Conservation (phyloP, 2,797 vertebrate genomes). For the Hippocampus kuda region DNA sequence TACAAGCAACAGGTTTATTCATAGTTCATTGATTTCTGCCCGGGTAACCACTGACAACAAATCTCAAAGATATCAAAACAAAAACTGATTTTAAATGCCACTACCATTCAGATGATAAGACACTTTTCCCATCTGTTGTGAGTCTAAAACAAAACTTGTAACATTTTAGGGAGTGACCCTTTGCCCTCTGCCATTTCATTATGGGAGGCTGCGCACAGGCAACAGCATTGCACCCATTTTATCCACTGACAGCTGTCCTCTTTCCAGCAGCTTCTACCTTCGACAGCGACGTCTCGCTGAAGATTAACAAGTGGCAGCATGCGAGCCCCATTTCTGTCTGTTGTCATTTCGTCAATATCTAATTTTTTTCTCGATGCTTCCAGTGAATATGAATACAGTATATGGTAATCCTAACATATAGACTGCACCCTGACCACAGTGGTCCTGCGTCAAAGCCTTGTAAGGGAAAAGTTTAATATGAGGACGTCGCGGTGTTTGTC, state of each 20-base stretch:
- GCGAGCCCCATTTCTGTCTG: constrained; percentile 18
- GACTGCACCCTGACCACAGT: constrained; percentile 11
- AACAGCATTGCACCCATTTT: constrained; percentile 68
- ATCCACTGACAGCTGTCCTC: constrained; percentile 72
- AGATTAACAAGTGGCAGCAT: constrained; percentile 54
- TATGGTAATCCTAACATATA: constrained; percentile 11
- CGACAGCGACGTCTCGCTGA: constrained; percentile 62
- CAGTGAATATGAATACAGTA: constrained; percentile 10
- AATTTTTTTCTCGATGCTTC: not conserved
- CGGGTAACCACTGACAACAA: not conserved
- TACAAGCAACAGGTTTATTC: constrained; percentile 44
- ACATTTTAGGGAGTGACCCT: constrained; percentile 56
- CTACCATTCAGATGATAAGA: not conserved
- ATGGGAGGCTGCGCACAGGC: constrained; percentile 42
- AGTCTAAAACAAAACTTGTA: constrained; percentile 25
- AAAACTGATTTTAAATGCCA: constrained; percentile 10
- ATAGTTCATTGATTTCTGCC: constrained; percentile 11
- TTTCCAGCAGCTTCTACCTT: constrained; percentile 72
- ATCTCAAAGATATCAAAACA: not conserved
- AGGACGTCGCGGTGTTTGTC: constrained; percentile 47
- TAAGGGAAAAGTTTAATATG: constrained; percentile 68
- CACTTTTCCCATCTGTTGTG: constrained; percentile 1
- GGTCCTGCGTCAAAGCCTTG: constrained; percentile 57
- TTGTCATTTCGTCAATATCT: constrained; percentile 17
- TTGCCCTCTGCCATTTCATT: constrained; percentile 65